Evolutionary conservation across 53 echinoderm and acorn worm genomes (phyloP).

Genomic region (Stichopus horrens): DNA sequence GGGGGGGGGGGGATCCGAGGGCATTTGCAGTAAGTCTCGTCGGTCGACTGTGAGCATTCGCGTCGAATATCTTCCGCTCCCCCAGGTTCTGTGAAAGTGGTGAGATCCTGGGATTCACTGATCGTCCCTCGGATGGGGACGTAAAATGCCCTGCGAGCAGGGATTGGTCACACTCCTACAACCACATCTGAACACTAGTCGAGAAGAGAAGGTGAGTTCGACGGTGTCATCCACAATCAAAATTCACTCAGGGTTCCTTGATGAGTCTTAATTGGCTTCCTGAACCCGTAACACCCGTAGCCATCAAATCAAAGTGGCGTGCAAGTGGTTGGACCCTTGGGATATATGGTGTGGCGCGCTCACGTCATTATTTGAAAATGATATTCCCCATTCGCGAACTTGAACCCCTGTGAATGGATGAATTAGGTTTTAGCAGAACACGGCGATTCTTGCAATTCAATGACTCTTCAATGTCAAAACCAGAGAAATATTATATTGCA

Average conservation of each 20-base stretch:
- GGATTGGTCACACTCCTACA: not conserved
- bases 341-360: no score
- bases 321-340: no score
- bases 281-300: no score
- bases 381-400: no score
- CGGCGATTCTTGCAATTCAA: no score
- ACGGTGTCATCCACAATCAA: conserved; percentile 3
- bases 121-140: conserved; percentile 10
- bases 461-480: no score
- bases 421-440: no score
- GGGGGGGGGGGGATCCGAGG: not conserved
- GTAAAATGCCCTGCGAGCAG: conserved; percentile 11
- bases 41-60: not conserved
- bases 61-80: conserved; percentile 15
- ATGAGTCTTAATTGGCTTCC: no score
- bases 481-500: no score
- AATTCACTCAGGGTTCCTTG: not conserved
- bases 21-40: conserved; percentile 4
- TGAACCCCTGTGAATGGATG: no score
- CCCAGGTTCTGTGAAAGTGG: conserved; percentile 21
- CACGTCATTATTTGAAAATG: no score
- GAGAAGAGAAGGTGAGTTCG: conserved; percentile 31
- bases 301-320: no score
- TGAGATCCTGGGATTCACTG: conserved; percentile 6
- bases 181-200: conserved; percentile 9